These are phyloP conservation scores for Falco biarmicus DNA, from an alignment of 2,797 vertebrate species.

Conservation along the genomic window DNA sequence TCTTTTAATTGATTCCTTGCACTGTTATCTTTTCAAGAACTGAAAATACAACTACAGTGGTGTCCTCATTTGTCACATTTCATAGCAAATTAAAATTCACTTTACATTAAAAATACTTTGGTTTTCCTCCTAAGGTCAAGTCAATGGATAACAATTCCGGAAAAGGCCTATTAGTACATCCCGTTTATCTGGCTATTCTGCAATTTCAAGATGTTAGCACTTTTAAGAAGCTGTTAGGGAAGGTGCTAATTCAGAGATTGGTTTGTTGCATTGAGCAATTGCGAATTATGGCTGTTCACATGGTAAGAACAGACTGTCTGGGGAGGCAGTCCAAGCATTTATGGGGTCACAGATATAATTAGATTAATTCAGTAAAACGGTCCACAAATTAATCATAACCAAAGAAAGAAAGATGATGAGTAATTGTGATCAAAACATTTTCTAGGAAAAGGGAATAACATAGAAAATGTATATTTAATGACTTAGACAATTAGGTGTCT, in stretches of 20 bases:
- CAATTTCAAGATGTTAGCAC: background rate
- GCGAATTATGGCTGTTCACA: background rate
- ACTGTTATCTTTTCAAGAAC: background rate
- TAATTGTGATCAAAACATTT: slow-evolving; percentile 5
- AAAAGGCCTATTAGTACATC: background rate
- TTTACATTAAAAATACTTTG: background rate
- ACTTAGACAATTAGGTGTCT: background rate
- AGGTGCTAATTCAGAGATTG: background rate
- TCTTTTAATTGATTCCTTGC: background rate
- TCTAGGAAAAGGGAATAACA: background rate
- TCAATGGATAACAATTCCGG: background rate
- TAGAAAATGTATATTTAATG: slow-evolving; percentile 28
- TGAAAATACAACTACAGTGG: background rate
- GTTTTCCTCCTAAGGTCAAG: background rate
- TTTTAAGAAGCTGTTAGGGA: background rate
- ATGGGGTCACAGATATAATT: background rate
- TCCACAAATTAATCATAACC: background rate
- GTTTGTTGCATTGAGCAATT: background rate
- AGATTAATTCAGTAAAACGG: background rate
- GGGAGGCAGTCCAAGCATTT: background rate
- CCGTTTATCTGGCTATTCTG: background rate
- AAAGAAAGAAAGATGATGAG: background rate
- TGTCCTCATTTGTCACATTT: background rate
- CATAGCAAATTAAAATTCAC: background rate
- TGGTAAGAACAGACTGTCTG: background rate